phyloP scores from a whole-genome alignment of 2,113 vertebrate species.

The Enhydra lutris region DNA sequence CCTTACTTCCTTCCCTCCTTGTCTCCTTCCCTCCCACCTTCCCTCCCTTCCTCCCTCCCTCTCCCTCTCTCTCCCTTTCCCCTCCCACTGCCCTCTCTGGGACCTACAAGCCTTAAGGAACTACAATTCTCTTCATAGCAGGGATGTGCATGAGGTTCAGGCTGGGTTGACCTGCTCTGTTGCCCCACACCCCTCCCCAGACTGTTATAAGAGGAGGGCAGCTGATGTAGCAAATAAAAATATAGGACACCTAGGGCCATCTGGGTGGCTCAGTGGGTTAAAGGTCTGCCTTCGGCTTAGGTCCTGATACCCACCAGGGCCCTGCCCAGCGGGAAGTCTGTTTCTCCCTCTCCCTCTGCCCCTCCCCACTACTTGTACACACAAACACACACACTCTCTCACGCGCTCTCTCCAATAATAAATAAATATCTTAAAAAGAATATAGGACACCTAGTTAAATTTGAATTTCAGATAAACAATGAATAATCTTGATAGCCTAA shows the following conservation, averaged over 20 bases:
- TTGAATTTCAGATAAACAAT: background rate
- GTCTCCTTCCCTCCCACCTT: background rate
- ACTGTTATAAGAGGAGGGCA: background rate
- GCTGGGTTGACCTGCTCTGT: background rate
- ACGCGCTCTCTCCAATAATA: background rate
- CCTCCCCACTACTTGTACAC: background rate
- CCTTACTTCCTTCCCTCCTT: background rate
- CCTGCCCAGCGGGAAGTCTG: background rate
- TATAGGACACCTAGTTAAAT: background rate
- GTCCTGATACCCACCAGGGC: background rate
- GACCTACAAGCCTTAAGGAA: background rate
- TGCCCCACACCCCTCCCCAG: background rate
- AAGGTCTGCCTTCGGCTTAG: background rate
- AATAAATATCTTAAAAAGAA: background rate
- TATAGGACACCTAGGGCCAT: background rate
- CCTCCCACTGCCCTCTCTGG: background rate
- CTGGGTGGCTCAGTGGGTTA: background rate
- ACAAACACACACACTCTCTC: background rate
- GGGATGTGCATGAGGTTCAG: background rate
- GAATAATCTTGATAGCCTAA: background rate
- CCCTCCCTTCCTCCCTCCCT: background rate
- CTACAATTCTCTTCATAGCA: background rate
- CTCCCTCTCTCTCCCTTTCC: too few relatives aligned
- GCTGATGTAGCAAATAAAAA: conserved; percentile 15
- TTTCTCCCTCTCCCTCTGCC: background rate